Conservation (phyloP, 2,888 invertebrate species). For the Caenorhabditis sp. region DNA sequence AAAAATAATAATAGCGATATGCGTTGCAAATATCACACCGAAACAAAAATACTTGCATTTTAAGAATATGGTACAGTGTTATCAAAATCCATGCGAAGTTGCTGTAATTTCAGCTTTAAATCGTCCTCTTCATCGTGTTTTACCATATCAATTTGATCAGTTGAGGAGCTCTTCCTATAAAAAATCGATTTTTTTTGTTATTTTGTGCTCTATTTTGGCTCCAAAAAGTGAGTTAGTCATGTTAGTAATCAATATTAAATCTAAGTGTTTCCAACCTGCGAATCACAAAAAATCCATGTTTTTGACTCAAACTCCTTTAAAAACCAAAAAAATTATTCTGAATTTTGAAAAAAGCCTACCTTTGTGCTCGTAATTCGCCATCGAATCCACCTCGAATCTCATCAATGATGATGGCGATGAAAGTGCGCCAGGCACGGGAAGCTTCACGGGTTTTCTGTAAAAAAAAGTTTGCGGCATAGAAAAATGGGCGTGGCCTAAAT, state of each 20-base stretch:
- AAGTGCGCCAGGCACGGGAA: conserved; percentile 66
- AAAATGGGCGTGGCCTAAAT: not conserved
- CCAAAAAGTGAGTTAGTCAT: not conserved
- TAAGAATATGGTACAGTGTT: conserved; percentile 34
- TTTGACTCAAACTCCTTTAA: conserved; percentile 32
- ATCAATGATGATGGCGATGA: conserved; percentile 68
- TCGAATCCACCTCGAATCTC: conserved; percentile 68
- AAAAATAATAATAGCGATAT: too few relatives aligned
- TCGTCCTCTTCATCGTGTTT: conserved; percentile 36
- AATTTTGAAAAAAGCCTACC: conserved; percentile 19
- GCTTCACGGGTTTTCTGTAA: conserved; percentile 68
- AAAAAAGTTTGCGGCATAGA: not conserved
- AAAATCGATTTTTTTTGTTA: not conserved
- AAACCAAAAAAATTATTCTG: not conserved
- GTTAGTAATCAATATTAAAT: not conserved
- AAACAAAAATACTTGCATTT: not conserved
- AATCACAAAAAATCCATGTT: conserved; percentile 12
- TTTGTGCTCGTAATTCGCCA: conserved; percentile 51
- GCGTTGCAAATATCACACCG: not conserved
- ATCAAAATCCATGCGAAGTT: conserved; percentile 50
- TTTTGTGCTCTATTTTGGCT: not conserved
- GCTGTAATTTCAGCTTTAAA: conserved; percentile 40
- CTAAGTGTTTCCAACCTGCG: not conserved
- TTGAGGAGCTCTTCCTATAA: conserved; percentile 54
- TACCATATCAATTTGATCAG: conserved; percentile 46